Base-by-base conservation (phyloP, 2,113 vertebrate genomes). In the Brachyhypopomus gauderio region DNA sequence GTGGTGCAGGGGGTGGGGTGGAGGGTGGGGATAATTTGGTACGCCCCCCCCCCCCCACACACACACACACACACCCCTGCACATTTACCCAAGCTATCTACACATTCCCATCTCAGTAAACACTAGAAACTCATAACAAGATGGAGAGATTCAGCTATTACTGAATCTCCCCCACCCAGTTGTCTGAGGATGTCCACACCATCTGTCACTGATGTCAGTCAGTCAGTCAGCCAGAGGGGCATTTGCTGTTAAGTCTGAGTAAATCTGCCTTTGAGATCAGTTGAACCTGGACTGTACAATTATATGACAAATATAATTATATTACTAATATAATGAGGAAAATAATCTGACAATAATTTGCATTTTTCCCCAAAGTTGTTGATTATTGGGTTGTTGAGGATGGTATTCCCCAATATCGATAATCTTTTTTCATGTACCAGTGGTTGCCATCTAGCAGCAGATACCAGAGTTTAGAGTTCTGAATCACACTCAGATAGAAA, bases 51-150 rank as follows among this genome's bases (percentile, higher is more conserved):
- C 79, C 85, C 89, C 89, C 85, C 80, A 91, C 87, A 64, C 83
- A 87, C 86, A 30, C 30, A 30, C 85, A 73, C 75, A 36, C 36
- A 85, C 86, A 75, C 75, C 48, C 55, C 55, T 34, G 87, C 82
- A 86, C 92, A 90, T 93, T 94, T 93, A 91, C 92, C 90, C 91
- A 93, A 92, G 83, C 79, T 92, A 93, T 94, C 93, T 86, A 74
- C 55, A 72, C 89, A 83, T 75, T 83, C 80, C 84, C 88, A 90
- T 92, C 92, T 92, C 89, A 86, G 86, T 93, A 93, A 93, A 93
- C 92, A 93, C 67, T 63, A 70, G 85, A 70, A 77, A 56, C 36
- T 88, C 91, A 93, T 93, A 91, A 91, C 85, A 75, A 86, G 84
- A 41, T 80, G 78, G 86, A 87, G 66, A 81, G 72, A 85, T 90